Conservation (phyloP, 2,888 invertebrate species). For the Drosophila differens region DNA sequence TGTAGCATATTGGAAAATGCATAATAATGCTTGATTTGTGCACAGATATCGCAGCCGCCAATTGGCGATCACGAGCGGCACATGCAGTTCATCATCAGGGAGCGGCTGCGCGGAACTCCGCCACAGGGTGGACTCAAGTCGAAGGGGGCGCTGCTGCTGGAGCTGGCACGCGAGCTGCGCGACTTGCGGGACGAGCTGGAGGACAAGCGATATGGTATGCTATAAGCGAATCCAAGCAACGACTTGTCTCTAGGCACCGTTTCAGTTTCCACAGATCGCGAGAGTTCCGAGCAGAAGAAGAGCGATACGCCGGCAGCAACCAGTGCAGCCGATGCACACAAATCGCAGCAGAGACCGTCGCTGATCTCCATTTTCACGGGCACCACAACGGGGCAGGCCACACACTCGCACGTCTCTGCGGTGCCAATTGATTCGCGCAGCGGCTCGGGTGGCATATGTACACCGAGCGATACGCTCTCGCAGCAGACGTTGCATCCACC, state of each 20-base stretch:
- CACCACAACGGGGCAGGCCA: slow-evolving; percentile 85
- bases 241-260: background rate
- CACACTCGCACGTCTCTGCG: slow-evolving; percentile 84
- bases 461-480: slow-evolving; percentile 85
- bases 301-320: slow-evolving; percentile 85
- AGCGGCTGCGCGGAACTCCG: slow-evolving; percentile 92
- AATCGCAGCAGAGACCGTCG: slow-evolving; percentile 88
- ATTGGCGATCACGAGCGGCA: slow-evolving; percentile 94
- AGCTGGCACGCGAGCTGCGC: slow-evolving; percentile 94
- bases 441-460: slow-evolving; percentile 85
- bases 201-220: slow-evolving; percentile 86
- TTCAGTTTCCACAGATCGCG: slow-evolving; percentile 81
- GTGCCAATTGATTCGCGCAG: slow-evolving; percentile 85
- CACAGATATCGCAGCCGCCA: slow-evolving; percentile 91
- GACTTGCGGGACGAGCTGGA: slow-evolving; percentile 95
- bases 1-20: background rate
- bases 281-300: slow-evolving; percentile 84
- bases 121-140: slow-evolving; percentile 90
- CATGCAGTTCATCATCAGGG: slow-evolving; percentile 93
- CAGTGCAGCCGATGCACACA: slow-evolving; percentile 86
- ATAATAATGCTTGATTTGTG: background rate
- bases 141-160: slow-evolving; percentile 93
- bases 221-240: background rate
- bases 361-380: slow-evolving; percentile 90
- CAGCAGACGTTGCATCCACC: slow-evolving; percentile 86